Evolutionary conservation across 2,888 invertebrate species (phyloP).

Genomic region (Galerucella nymphaeae): DNA sequence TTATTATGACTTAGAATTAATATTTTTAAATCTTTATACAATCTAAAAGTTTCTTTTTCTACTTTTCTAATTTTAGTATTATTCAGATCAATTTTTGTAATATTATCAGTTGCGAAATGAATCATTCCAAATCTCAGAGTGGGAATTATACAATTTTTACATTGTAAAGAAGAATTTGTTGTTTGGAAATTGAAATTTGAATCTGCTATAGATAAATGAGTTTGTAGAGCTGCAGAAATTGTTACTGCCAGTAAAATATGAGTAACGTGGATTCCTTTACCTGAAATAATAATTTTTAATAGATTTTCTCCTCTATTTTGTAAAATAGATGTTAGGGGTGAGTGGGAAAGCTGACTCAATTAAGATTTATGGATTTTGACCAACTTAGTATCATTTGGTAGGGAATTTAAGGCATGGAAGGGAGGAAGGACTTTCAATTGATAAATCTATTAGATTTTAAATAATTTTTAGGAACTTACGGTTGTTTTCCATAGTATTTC

Average conservation of each 20-base stretch:
- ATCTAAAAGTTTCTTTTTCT: constrained; percentile 57
- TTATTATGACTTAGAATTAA: constrained; percentile 56
- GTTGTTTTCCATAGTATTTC: neutral
- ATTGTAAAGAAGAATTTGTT: constrained; percentile 54
- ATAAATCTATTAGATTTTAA: no score
- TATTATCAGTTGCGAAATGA: constrained; percentile 61
- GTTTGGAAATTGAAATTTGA: neutral
- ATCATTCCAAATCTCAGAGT: constrained; percentile 57
- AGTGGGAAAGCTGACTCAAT: no score
- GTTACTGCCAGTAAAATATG: neutral
- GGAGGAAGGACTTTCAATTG: no score
- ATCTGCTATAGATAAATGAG: neutral
- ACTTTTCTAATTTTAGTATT: constrained; percentile 55
- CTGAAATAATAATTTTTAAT: neutral
- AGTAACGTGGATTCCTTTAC: neutral
- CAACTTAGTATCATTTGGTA: no score
- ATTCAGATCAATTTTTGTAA: constrained; percentile 56
- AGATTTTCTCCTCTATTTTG: neutral
- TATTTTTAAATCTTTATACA: constrained; percentile 58
- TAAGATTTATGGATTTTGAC: no score
- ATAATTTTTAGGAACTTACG: neutral
- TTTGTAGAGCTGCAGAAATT: neutral
- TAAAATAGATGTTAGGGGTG: no score
- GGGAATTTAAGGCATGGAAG: no score
- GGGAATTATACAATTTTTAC: constrained; percentile 57